A percentile compares a stretch with the other conserved stretches of the same genome.
These are phyloP conservation scores for Pachyuromys duprasi DNA, from an alignment of 2,797 vertebrate species.

Conservation along the genomic window DNA sequence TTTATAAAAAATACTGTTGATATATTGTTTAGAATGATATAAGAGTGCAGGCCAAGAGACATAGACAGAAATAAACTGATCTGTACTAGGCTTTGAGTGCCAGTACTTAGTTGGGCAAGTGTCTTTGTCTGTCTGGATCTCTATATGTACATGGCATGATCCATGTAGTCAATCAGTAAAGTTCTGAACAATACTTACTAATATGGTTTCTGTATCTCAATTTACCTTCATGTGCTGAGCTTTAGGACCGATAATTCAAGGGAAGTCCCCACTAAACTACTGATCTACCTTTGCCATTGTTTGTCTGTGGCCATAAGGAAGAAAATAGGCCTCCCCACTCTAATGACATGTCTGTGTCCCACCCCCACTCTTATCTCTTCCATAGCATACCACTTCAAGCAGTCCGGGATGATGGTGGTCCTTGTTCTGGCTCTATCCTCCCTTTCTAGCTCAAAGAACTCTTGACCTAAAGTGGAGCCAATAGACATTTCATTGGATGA, in stretches of 20 bases:
- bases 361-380: background rate
- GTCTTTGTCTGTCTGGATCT: background rate
- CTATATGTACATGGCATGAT: background rate
- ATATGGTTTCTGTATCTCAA: background rate
- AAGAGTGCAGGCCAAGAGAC: background rate
- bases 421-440: background rate
- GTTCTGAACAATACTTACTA: background rate
- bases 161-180: conserved; percentile 7
- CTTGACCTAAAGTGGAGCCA: background rate
- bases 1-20: background rate
- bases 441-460: conserved; percentile 35
- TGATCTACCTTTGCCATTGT: background rate
- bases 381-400: background rate
- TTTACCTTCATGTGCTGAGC: background rate
- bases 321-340: background rate
- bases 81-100: background rate
- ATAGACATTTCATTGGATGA: background rate
- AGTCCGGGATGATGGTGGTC: background rate
- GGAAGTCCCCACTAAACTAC: conserved; percentile 15
- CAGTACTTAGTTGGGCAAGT: conserved; percentile 7
- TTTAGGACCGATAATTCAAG: conserved; percentile 27
- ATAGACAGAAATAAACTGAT: conserved; percentile 24
- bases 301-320: background rate
- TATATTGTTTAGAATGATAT: background rate
- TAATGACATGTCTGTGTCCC: conserved; percentile 6